A percentile compares a stretch with the other conserved stretches of the same genome.
These are phyloP conservation scores for Corythaeola cristata DNA, from an alignment of 2,113 vertebrate species.

Conservation along the genomic window DNA sequence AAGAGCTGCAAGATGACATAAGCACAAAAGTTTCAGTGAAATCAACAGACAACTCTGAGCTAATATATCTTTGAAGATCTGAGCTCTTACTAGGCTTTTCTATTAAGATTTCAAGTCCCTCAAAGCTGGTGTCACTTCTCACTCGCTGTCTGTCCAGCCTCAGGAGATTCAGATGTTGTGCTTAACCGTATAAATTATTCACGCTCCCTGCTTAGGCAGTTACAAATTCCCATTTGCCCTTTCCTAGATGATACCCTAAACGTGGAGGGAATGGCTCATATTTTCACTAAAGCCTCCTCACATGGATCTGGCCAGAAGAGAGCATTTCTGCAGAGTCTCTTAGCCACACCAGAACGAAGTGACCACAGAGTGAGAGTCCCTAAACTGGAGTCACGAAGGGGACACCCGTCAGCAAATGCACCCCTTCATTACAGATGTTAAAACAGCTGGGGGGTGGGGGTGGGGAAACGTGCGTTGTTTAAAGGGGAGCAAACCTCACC, in stretches of 20 bases:
- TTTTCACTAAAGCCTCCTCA: neutral
- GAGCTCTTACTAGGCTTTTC: neutral
- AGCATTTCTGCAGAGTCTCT: neutral
- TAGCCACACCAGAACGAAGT: neutral
- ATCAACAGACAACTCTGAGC: neutral
- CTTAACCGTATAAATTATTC: neutral
- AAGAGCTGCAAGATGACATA: accelerated
- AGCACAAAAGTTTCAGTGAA: neutral
- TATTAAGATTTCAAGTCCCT: neutral
- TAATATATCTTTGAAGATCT: neutral
- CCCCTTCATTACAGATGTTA: accelerated
- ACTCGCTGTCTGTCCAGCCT: too few relatives aligned
- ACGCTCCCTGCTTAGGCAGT: accelerated
- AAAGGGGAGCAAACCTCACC: neutral
- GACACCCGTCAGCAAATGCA: accelerated
- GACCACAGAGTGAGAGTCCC: too few relatives aligned
- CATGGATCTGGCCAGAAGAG: accelerated
- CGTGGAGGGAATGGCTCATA: accelerated
- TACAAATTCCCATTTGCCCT: neutral
- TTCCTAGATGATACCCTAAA: neutral
- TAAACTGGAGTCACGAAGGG: accelerated
- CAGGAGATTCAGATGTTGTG: neutral
- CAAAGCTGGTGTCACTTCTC: neutral
- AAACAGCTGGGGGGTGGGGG: too few relatives aligned
- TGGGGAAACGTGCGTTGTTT: accelerated